Evolutionary conservation across 2,113 vertebrate species (phyloP).

Genomic region (Elgaria multicarinata): DNA sequence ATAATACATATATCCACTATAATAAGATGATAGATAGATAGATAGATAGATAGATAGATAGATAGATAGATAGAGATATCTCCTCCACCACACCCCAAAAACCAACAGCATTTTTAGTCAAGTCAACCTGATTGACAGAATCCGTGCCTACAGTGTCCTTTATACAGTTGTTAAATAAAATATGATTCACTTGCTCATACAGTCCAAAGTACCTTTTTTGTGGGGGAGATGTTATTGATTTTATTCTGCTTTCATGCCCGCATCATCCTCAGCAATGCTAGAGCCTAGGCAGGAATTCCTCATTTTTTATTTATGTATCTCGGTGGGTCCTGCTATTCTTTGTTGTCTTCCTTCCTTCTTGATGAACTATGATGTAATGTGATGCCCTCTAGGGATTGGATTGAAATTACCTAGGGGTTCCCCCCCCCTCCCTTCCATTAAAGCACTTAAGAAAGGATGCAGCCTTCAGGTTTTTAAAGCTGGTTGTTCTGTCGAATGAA

Average conservation of each 20-base stretch:
- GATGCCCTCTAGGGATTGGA: slow-evolving; percentile 32
- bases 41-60: too few species aligned
- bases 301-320: slow-evolving; percentile 13
- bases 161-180: background rate
- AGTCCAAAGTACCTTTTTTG: slow-evolving; percentile 2
- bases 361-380: slow-evolving; percentile 25
- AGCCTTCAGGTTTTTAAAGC: slow-evolving; percentile 20
- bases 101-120: background rate
- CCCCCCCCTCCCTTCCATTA: background rate
- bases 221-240: background rate
- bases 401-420: slow-evolving; percentile 16
- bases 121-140: background rate
- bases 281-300: background rate
- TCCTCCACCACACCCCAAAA: background rate
- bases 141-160: background rate
- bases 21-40: too few species aligned
- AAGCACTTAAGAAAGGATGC: slow-evolving; percentile 22
- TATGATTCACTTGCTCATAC: background rate
- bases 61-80: too few species aligned
- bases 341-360: slow-evolving; percentile 1
- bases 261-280: background rate
- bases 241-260: background rate
- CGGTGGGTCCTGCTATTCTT: background rate
- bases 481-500: background rate
- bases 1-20: too few species aligned